Base-by-base conservation (phyloP, 2,888 invertebrate species). In the Ectropis crepuscularia region DNA sequence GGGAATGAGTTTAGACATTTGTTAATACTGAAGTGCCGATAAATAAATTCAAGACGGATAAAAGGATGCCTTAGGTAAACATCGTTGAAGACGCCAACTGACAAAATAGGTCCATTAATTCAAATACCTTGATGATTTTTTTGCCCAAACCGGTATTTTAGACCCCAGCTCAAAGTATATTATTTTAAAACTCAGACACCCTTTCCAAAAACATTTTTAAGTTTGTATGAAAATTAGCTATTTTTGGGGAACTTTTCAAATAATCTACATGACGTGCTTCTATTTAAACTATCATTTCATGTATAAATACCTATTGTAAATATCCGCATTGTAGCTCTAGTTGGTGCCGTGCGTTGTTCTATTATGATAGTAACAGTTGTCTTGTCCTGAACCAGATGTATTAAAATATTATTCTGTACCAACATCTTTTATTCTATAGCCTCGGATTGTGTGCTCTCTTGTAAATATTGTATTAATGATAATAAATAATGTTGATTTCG, bases 341-440 rank as follows among this genome's bases (percentile, higher is more conserved):
- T 82, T 68, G 73, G 77, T 85, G 82, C 77, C 77, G 81, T 83
- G 83, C 82, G 81, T 85, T 82, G 79, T 88, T 86, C 89, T 87
- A 51, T 51, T 12, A 51, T 51, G 36, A 41, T 41, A 85, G 83
- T 82, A 82, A 81, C 81, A 85, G 86, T 86, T 85, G 81, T 87
- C 83, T 82, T 86, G 85, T 85, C 82, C 81, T 85, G 82, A 85
- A 83, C 79, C 89, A 86, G 86, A 83, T 88, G 83, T 85, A 86
- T 88, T 89, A 89, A 88, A 90, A 82, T 79, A 81, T 82, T 87
- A 81, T 85, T 88, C 89, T 88, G 82, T 86, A 84, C 79, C 77
- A 73, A 64, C 67, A 71, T 77, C 79, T 87, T 86, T 90, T 86
- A 81, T 82, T 73, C 68, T 71, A 54, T 50, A 63, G 58, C 61